A percentile compares a stretch with the other conserved stretches of the same genome.
phyloP scores from a whole-genome alignment of 1,140 invertebrate genomes.

The fruit fly (Drosophila melanogaster) region DNA sequence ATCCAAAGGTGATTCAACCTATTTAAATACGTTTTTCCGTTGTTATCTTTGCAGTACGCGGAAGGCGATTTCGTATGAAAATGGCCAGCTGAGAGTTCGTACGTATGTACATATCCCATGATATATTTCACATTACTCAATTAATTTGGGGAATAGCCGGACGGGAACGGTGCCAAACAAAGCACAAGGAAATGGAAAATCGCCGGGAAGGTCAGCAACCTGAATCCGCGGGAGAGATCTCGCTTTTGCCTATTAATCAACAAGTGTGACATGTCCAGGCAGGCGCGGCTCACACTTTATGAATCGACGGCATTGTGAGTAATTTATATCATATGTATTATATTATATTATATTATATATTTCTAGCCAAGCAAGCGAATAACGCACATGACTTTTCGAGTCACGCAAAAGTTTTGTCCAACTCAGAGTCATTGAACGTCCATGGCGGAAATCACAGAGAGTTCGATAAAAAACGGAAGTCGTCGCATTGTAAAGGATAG shows the following conservation, averaged over 20 bases:
- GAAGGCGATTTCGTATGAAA: slow-evolving; percentile 41
- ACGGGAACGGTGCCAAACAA: slow-evolving; percentile 35
- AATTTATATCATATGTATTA: slow-evolving; percentile 28
- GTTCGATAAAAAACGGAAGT: slow-evolving; percentile 60
- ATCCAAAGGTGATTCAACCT: slow-evolving; percentile 7
- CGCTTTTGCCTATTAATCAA: slow-evolving; percentile 68
- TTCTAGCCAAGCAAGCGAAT: slow-evolving; percentile 31
- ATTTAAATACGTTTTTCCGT: slow-evolving; percentile 20
- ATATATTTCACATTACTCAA: slow-evolving; percentile 50
- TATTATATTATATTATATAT: slow-evolving; percentile 5
- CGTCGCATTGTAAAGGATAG: slow-evolving; percentile 53
- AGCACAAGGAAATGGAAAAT: slow-evolving; percentile 65
- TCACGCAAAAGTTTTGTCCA: slow-evolving; percentile 67
- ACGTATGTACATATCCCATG: slow-evolving; percentile 4
- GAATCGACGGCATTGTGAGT: slow-evolving; percentile 52
- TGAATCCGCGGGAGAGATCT: slow-evolving; percentile 15
- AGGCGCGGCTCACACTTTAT: slow-evolving; percentile 50
- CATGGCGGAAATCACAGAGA: slow-evolving; percentile 51
- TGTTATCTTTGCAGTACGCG: slow-evolving; percentile 23
- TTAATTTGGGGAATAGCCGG: slow-evolving; percentile 31
- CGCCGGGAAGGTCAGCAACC: slow-evolving; percentile 62
- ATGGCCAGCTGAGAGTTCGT: slow-evolving; percentile 26
- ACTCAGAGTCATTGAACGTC: slow-evolving; percentile 60
- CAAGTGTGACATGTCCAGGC: slow-evolving; percentile 57
- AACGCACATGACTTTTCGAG: slow-evolving; percentile 42